Percentiles rank a stretch among this genome's conserved stretches.
Conservation (phyloP, 2,797 vertebrate species). For the Nannoperca australis region DNA sequence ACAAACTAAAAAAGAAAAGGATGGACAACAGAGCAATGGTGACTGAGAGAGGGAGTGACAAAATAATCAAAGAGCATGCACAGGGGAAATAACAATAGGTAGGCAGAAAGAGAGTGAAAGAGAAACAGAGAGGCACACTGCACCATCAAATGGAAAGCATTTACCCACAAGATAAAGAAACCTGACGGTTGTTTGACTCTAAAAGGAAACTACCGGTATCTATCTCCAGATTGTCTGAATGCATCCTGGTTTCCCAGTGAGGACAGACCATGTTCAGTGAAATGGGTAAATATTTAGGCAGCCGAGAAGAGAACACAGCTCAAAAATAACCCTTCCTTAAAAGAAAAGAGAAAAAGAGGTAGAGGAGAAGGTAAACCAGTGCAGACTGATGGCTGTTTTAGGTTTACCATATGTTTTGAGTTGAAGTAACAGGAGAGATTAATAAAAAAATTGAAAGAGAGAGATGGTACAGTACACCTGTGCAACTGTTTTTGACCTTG, state of each 20-base stretch:
- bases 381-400: too few relatives aligned
- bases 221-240: slow-evolving; percentile 13
- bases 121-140: slow-evolving; percentile 34
- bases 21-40: slow-evolving; percentile 28
- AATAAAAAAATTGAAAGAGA: background rate
- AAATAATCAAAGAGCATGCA: slow-evolving; percentile 47
- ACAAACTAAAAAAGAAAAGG: slow-evolving; percentile 36
- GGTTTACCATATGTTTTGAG: background rate
- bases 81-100: slow-evolving; percentile 45
- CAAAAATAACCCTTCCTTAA: background rate
- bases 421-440: slow-evolving; percentile 17
- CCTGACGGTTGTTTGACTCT: slow-evolving; percentile 10
- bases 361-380: slow-evolving; percentile 3
- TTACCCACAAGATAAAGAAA: slow-evolving; percentile 42
- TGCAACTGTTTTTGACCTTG: slow-evolving; percentile 56
- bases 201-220: background rate
- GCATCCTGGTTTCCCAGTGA: background rate
- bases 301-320: background rate
- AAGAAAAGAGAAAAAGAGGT: background rate
- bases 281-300: background rate
- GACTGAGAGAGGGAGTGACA: slow-evolving; percentile 37
- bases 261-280: background rate
- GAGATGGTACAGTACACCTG: slow-evolving; percentile 13
- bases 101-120: slow-evolving; percentile 10
- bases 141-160: slow-evolving; percentile 29